Evolutionary conservation across 2,113 vertebrate species (phyloP).

Genomic region (Callaeas wilsoni): DNA sequence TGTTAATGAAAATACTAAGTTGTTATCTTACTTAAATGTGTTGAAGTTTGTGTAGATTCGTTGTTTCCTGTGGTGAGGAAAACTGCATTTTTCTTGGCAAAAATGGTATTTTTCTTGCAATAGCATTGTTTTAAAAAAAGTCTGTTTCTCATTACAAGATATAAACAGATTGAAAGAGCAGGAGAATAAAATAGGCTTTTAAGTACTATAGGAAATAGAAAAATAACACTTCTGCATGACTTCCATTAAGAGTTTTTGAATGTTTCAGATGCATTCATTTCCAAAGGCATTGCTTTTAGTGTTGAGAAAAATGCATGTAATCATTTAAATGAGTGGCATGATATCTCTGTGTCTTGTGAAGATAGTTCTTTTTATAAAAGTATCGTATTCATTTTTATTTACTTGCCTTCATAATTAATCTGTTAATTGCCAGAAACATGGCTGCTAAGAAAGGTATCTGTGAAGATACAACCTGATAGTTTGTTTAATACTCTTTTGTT

Average conservation of each 20-base stretch:
- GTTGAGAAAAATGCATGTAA: background rate
- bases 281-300: background rate
- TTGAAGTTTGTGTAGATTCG: slow-evolving; percentile 74
- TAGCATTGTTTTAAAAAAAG: slow-evolving; percentile 26
- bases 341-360: background rate
- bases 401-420: background rate
- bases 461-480: background rate
- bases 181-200: slow-evolving; percentile 34
- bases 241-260: background rate
- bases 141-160: slow-evolving; percentile 73
- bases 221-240: slow-evolving; percentile 23
- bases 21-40: slow-evolving; percentile 73
- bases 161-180: slow-evolving; percentile 63
- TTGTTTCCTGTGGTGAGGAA: slow-evolving; percentile 76
- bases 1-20: slow-evolving; percentile 68
- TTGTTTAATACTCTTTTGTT: background rate
- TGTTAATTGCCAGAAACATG: background rate
- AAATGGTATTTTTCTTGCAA: slow-evolving; percentile 72
- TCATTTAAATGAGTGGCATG: background rate
- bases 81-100: slow-evolving; percentile 74
- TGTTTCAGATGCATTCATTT: background rate
- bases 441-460: background rate
- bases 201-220: slow-evolving; percentile 48
- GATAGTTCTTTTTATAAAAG: background rate
- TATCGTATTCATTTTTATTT: background rate